Evolutionary conservation across 2,113 vertebrate species (phyloP), one percentile per base, ranked within the genome.

Genomic region (Cyrtonyx montezumae): DNA sequence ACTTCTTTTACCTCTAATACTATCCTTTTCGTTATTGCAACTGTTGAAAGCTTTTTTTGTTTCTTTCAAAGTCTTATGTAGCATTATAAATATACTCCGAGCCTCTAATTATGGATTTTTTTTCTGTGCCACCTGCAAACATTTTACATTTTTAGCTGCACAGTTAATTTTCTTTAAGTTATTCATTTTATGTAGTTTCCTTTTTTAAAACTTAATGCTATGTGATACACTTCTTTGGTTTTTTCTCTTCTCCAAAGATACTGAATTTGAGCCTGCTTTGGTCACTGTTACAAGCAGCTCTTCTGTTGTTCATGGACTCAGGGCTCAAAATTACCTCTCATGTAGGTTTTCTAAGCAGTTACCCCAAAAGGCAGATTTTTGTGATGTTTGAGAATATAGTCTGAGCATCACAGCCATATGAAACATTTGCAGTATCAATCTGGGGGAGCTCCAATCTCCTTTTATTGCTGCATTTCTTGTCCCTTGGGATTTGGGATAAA

Each of bases 141-240:
- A 25, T 92, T 88, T 89, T 88, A 82, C 91, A 46, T 82, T 95
- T 96, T 95, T 95, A 94, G 91, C 89, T 79, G 48, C 67, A 68
- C 32, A 55, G 89, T 84, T 90, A 49, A 84, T 86, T 90, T 93
- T 88, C 88, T 93, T 91, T 87, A 94, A 93, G 68, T 78, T 90
- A 68, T 51, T 93, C 36, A 56, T 91, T 93, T 94, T 61, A 23
- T 89, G 70, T 73, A 79, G 78, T 91, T 95, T 94, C 78, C 49
- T 26, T 94, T 95, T 96, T 95, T 94, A 92, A 92, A 94, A 92
- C 63, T 78, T 88, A 82, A 62, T 79, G 78, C 63, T 94, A 89
- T 79, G 70, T 89, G 66, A 84, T 65, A 40, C 42, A 36, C 74
- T 88, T n/a, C 48, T 49, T 11, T n/a, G 19, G 16, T 28, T 81